A percentile compares a stretch with the other conserved stretches of the same genome.
Conservation (phyloP, 2,113 vertebrate genomes). For the Gulo gulo region DNA sequence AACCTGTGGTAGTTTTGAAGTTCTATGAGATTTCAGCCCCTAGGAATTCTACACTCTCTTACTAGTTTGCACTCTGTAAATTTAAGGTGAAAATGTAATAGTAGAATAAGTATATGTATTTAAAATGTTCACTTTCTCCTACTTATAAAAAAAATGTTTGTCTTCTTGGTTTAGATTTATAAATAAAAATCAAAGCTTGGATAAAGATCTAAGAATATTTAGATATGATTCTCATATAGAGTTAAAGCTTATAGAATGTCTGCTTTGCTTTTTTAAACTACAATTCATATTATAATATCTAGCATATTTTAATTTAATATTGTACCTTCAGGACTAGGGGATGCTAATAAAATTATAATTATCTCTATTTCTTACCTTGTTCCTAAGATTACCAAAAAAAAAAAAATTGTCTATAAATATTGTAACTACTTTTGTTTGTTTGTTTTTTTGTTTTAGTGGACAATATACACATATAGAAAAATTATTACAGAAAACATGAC, state of each 20-base stretch:
- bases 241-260: background rate
- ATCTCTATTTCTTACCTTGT: background rate
- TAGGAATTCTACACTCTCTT: background rate
- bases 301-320: background rate
- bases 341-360: background rate
- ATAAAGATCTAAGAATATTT: background rate
- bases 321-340: background rate
- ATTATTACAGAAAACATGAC: background rate
- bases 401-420: background rate
- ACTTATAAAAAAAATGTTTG: background rate
- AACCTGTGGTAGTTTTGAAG: background rate
- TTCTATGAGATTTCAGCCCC: background rate
- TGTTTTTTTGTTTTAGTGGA: background rate
- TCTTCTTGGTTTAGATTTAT: background rate
- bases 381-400: background rate
- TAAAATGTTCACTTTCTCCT: background rate
- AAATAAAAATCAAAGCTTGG: background rate
- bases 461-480: background rate
- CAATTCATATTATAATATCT: background rate
- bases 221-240: background rate
- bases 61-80: background rate
- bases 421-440: background rate
- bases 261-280: background rate
- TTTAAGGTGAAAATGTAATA: background rate
- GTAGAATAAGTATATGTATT: background rate